A percentile compares a stretch with the other conserved stretches of the same genome.
These are phyloP conservation scores for Amphilophus citrinellus DNA, from an alignment of 2,113 vertebrate genomes.

Conservation along the genomic window DNA sequence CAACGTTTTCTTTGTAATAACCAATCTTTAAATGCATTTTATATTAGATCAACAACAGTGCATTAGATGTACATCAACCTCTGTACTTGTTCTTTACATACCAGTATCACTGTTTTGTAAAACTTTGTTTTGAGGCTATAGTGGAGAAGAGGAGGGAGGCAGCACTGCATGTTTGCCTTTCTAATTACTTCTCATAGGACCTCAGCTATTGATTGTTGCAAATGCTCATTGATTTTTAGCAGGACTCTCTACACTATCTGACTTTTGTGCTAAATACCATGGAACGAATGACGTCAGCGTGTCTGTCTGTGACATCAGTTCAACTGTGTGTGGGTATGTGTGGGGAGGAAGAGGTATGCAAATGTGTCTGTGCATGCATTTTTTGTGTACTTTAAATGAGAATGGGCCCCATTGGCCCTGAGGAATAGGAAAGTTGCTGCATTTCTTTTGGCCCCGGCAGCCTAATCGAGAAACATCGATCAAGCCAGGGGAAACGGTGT, in stretches of 20 bases:
- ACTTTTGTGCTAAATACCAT: constrained; percentile 66
- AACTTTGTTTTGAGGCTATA: constrained; percentile 30
- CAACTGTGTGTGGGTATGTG: neutral
- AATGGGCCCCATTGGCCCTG: constrained; percentile 8
- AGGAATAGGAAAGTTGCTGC: constrained; percentile 40
- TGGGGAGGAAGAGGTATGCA: neutral
- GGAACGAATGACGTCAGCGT: constrained; percentile 42
- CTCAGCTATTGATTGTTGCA: constrained; percentile 73
- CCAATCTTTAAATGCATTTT: neutral
- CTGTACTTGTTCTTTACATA: neutral
- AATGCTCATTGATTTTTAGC: constrained; percentile 74
- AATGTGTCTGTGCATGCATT: constrained; percentile 22
- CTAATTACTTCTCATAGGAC: constrained; percentile 79
- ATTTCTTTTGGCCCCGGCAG: constrained; percentile 42
- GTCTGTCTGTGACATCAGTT: constrained; percentile 43
- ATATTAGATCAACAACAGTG: neutral
- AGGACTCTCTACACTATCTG: constrained; percentile 59
- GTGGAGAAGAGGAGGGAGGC: constrained; percentile 29
- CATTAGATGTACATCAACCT: neutral
- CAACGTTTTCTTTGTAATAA: neutral
- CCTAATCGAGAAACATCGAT: constrained; percentile 72
- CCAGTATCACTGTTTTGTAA: constrained; percentile 17
- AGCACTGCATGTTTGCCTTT: constrained; percentile 66
- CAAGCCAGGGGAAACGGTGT: constrained; percentile 51
- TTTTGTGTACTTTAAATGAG: constrained; percentile 24